These are phyloP conservation scores for Bombus terrestris DNA, from an alignment of 1,140 invertebrate species.

Conservation along the genomic window DNA sequence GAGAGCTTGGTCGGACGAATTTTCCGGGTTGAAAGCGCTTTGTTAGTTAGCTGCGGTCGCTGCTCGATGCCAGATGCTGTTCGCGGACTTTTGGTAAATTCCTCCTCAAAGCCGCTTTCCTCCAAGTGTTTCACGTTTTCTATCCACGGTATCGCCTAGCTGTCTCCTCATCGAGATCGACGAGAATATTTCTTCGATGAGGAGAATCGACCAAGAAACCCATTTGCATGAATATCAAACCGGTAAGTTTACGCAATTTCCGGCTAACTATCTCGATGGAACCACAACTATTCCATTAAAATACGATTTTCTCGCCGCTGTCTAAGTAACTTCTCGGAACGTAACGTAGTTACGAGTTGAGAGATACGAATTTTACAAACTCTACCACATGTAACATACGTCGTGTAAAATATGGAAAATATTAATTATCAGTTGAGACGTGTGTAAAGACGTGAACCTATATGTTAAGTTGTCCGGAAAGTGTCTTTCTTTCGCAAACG, in stretches of 20 bases:
- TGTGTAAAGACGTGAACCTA: too few species aligned
- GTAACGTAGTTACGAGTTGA: too few species aligned
- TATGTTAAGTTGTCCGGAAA: too few species aligned
- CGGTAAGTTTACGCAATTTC: not conserved
- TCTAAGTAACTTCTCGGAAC: too few species aligned
- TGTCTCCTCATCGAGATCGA: not conserved
- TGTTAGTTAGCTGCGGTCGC: not conserved
- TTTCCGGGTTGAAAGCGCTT: constrained; percentile 23
- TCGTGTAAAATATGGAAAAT: not conserved
- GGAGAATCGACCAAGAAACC: not conserved
- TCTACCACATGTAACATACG: not conserved
- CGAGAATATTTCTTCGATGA: not conserved
- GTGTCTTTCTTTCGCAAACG: fast-evolving
- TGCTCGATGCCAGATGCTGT: constrained; percentile 19
- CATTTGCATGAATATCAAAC: constrained; percentile 23
- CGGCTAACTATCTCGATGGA: too few species aligned
- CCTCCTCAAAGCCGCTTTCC: not conserved
- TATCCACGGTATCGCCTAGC: too few species aligned
- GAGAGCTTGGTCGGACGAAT: constrained; percentile 24
- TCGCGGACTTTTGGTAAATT: constrained; percentile 22
- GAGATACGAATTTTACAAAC: too few species aligned
- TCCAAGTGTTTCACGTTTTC: not conserved
- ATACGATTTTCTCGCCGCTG: not conserved
- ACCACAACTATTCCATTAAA: not conserved
- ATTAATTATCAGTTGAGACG: not conserved